A percentile compares a stretch with the other conserved stretches of the same genome.
Conservation (phyloP, 2,113 vertebrate genomes). For the Brachirus orientalis region DNA sequence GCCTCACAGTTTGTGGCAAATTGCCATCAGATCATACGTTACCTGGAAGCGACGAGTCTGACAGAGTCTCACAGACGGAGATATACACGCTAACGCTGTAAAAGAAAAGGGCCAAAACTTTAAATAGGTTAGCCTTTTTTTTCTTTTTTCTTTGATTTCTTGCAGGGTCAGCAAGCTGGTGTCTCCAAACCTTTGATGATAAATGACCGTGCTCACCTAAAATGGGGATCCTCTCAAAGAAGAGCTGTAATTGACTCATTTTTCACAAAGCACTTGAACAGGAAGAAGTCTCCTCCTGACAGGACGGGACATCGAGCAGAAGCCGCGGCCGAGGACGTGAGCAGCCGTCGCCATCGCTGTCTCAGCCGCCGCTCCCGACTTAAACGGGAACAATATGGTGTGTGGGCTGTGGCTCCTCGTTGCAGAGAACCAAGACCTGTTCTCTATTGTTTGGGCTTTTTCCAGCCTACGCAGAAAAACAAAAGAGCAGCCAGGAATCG, state of each 20-base stretch:
- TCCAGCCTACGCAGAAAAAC: background rate
- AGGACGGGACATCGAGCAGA: slow-evolving; percentile 46
- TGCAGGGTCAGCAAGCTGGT: slow-evolving; percentile 71
- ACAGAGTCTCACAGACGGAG: too few relatives aligned
- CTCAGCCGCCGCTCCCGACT: slow-evolving; percentile 31
- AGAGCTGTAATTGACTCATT: slow-evolving; percentile 73
- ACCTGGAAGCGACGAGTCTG: slow-evolving; percentile 29
- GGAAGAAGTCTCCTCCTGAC: slow-evolving; percentile 37
- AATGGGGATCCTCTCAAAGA: slow-evolving; percentile 66
- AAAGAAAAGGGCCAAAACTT: slow-evolving; percentile 42
- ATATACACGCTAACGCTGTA: slow-evolving; percentile 12
- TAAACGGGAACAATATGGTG: slow-evolving; percentile 40
- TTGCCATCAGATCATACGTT: slow-evolving; percentile 27
- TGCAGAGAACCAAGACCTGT: slow-evolving; percentile 7
- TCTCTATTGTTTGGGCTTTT: background rate
- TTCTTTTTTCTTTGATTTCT: slow-evolving; percentile 73
- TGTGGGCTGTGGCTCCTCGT: slow-evolving; percentile 29
- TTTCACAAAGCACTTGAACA: slow-evolving; percentile 63
- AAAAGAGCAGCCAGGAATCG: background rate
- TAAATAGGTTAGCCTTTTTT: slow-evolving; percentile 65
- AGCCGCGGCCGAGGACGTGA: slow-evolving; percentile 47
- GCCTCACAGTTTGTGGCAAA: slow-evolving; percentile 40
- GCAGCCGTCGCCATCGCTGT: slow-evolving; percentile 23
- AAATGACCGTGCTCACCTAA: slow-evolving; percentile 65
- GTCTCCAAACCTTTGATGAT: slow-evolving; percentile 70